These are phyloP conservation scores for Crocallis elinguaria DNA, from an alignment of 2,888 invertebrate species.

Conservation along the genomic window DNA sequence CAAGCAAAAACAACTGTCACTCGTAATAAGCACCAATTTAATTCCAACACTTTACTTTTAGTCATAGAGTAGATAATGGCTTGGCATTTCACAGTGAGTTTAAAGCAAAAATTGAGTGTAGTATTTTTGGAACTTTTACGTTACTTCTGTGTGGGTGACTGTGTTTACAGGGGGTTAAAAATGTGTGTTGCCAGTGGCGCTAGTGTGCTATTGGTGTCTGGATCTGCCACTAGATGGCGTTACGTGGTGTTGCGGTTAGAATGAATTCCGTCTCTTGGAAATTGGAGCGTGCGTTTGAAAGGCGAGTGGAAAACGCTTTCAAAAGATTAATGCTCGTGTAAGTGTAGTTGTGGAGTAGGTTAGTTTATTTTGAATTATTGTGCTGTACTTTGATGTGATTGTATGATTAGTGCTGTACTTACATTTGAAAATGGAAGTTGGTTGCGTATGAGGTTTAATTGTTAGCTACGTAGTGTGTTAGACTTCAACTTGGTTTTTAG, in stretches of 20 bases:
- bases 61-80: conserved; percentile 29
- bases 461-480: no score
- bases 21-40: conserved; percentile 15
- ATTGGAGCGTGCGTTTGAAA: conserved; percentile 54
- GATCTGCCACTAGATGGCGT: conserved; percentile 66
- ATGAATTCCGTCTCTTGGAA: conserved; percentile 40
- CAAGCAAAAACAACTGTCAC: conserved; percentile 45
- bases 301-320: conserved; percentile 62
- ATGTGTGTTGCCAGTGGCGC: conserved; percentile 66
- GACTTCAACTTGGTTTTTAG: no score
- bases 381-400: conserved; percentile 22
- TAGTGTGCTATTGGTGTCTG: conserved; percentile 62
- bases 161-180: conserved; percentile 56
- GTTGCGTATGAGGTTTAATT: neutral
- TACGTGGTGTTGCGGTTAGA: conserved; percentile 55
- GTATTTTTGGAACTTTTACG: conserved; percentile 71
- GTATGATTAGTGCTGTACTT: neutral
- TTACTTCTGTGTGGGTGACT: conserved; percentile 58
- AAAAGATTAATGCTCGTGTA: conserved; percentile 51
- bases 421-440: neutral
- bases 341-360: conserved; percentile 40
- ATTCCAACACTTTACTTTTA: conserved; percentile 20
- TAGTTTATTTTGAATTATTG: conserved; percentile 41
- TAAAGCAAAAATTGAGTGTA: conserved; percentile 39
- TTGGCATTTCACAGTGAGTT: conserved; percentile 18